These are phyloP conservation scores for Halichoeres trimaculatus DNA, from an alignment of 2,113 vertebrate species.

Conservation along the genomic window DNA sequence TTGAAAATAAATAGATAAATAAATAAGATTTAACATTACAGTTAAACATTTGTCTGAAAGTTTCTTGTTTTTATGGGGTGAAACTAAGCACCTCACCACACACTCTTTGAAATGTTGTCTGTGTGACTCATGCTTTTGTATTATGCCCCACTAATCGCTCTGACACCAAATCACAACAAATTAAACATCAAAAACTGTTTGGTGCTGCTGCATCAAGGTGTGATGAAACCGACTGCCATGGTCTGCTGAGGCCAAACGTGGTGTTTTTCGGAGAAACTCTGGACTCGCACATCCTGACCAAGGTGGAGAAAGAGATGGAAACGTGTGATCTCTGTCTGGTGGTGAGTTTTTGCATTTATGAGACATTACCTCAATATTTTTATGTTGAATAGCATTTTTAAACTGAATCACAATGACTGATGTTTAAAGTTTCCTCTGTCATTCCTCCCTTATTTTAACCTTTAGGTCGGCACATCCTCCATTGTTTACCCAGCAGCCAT, in stretches of 20 bases:
- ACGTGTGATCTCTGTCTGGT: constrained; percentile 96
- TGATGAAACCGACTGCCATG: constrained; percentile 85
- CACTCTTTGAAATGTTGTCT: neutral
- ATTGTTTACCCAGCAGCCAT: constrained; percentile 96
- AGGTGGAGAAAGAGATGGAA: constrained; percentile 92
- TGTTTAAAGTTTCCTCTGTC: constrained; percentile 3
- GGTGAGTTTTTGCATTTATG: constrained; percentile 79
- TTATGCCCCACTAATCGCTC: neutral
- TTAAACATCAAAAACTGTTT: constrained; percentile 13
- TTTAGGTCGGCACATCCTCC: constrained; percentile 94
- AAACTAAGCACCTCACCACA: neutral
- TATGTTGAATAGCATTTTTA: neutral
- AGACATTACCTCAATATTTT: too few relatives aligned
- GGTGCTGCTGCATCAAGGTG: constrained; percentile 82
- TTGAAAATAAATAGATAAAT: too few relatives aligned
- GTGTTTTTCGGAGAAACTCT: constrained; percentile 97
- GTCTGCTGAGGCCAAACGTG: constrained; percentile 92
- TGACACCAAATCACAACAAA: neutral
- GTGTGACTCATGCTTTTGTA: neutral
- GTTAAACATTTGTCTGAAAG: neutral
- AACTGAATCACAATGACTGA: neutral
- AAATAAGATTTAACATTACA: too few relatives aligned
- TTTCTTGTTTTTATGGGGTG: too few relatives aligned
- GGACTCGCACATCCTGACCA: constrained; percentile 89
- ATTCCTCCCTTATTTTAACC: neutral